A percentile compares a stretch with the other conserved stretches of the same genome.
phyloP scores from a whole-genome alignment of 2,888 invertebrate species.

The Venusia cambrica region DNA sequence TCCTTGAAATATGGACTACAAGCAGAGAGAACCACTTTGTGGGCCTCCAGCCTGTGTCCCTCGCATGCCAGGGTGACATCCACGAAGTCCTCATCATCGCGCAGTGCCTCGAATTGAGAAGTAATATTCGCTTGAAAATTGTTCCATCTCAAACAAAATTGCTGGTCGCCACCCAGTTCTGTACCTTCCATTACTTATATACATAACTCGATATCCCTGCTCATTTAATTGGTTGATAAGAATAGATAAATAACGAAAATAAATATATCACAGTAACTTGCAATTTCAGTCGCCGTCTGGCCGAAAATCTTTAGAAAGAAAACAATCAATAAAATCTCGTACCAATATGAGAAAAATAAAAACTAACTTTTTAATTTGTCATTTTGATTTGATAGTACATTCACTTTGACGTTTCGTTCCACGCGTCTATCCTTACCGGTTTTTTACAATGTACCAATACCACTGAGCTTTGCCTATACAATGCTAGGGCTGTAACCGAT shows the following conservation, averaged over 20 bases:
- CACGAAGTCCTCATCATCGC: constrained; percentile 93
- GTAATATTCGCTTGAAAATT: constrained; percentile 94
- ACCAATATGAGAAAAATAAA: constrained; percentile 81
- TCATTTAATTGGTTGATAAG: constrained; percentile 81
- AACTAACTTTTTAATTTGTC: constrained; percentile 82
- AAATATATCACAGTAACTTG: constrained; percentile 82
- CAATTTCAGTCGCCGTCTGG: constrained; percentile 82
- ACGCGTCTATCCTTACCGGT: constrained; percentile 45
- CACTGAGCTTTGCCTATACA: too few relatives aligned
- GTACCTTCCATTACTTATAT: constrained; percentile 82
- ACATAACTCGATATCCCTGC: constrained; percentile 81
- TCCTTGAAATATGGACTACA: constrained; percentile 95
- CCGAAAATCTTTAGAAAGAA: constrained; percentile 81
- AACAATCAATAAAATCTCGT: constrained; percentile 82
- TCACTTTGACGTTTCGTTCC: constrained; percentile 76
- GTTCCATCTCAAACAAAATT: constrained; percentile 95
- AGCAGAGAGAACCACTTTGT: constrained; percentile 92
- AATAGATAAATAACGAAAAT: constrained; percentile 79
- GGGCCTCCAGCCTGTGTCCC: constrained; percentile 90
- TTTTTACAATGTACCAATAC: constrained; percentile 28
- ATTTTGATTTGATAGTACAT: constrained; percentile 79
- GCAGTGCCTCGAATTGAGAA: constrained; percentile 91
- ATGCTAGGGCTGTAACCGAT: constrained; percentile 8
- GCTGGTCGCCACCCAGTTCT: constrained; percentile 87
- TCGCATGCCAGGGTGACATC: constrained; percentile 94